phyloP scores from a whole-genome alignment of 2,888 invertebrate genomes.

The Hirtodrosophila confusa region DNA sequence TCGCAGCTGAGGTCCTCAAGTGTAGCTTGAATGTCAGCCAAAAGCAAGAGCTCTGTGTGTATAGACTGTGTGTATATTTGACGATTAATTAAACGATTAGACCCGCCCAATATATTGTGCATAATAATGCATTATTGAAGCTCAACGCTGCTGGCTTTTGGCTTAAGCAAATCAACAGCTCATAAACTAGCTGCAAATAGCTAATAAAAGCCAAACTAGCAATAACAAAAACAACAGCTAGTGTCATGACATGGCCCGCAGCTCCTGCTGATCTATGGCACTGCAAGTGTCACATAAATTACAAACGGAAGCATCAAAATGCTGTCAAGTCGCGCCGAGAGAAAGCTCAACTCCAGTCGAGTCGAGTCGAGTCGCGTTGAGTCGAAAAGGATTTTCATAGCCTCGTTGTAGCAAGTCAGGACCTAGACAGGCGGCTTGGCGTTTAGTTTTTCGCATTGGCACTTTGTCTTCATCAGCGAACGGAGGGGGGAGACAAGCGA shows the following conservation, averaged over 20 bases:
- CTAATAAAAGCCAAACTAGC: constrained; percentile 58
- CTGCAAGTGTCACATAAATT: constrained; percentile 80
- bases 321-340: constrained; percentile 59
- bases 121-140: constrained; percentile 18
- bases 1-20: constrained; percentile 35
- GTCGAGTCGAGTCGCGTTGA: constrained; percentile 28
- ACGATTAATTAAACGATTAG: constrained; percentile 55
- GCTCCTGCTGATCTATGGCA: constrained; percentile 71
- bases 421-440: constrained; percentile 50
- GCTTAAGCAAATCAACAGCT: constrained; percentile 60
- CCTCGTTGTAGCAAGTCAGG: constrained; percentile 55
- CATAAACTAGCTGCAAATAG: constrained; percentile 49
- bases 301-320: constrained; percentile 78
- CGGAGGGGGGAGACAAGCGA: not conserved
- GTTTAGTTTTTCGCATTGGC: constrained; percentile 76
- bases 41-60: constrained; percentile 18
- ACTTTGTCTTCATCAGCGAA: constrained; percentile 74
- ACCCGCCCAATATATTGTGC: constrained; percentile 7
- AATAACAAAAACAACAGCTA: constrained; percentile 23
- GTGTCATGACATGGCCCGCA: constrained; percentile 46
- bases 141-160: constrained; percentile 48
- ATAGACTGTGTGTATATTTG: not conserved
- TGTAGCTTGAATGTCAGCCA: constrained; percentile 26
- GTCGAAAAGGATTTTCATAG: constrained; percentile 69
- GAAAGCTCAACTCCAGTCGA: constrained; percentile 22